phyloP scores from a whole-genome alignment of 2,888 invertebrate species.

The Drosophila quinaria region DNA sequence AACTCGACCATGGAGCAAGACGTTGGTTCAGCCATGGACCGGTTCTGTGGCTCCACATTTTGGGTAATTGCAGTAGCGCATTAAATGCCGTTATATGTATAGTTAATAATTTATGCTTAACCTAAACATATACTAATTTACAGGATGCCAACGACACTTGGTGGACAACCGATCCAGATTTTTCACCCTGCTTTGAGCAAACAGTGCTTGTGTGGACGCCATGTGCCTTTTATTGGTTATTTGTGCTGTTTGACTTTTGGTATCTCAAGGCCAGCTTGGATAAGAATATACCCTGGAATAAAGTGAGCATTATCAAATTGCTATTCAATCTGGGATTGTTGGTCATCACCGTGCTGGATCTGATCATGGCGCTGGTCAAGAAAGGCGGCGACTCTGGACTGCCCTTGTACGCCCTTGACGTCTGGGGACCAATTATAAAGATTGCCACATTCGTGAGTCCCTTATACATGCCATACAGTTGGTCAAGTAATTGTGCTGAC shows the following conservation, averaged over 20 bases:
- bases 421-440: conserved; percentile 92
- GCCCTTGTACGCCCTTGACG: conserved; percentile 89
- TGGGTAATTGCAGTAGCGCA: conserved; percentile 88
- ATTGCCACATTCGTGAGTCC: conserved; percentile 93
- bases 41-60: conserved; percentile 92
- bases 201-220: conserved; percentile 96
- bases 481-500: not conserved
- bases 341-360: conserved; percentile 89
- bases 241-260: conserved; percentile 90
- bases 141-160: conserved; percentile 92
- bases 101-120: not conserved
- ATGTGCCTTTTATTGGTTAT: conserved; percentile 93
- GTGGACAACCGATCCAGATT: conserved; percentile 93
- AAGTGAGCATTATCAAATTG: conserved; percentile 90
- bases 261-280: conserved; percentile 92
- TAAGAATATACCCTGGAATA: conserved; percentile 92
- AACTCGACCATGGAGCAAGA: conserved; percentile 64
- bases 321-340: conserved; percentile 89
- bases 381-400: conserved; percentile 86
- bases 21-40: conserved; percentile 88
- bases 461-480: not conserved
- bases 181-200: conserved; percentile 96
- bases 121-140: not conserved
- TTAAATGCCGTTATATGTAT: not conserved
- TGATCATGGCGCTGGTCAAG: conserved; percentile 88